Evolutionary conservation across 37 sponge, comb jelly and placozoan genomes (phyloP), one percentile per base, ranked within the genome.

Genomic region (Beroe ovata): DNA sequence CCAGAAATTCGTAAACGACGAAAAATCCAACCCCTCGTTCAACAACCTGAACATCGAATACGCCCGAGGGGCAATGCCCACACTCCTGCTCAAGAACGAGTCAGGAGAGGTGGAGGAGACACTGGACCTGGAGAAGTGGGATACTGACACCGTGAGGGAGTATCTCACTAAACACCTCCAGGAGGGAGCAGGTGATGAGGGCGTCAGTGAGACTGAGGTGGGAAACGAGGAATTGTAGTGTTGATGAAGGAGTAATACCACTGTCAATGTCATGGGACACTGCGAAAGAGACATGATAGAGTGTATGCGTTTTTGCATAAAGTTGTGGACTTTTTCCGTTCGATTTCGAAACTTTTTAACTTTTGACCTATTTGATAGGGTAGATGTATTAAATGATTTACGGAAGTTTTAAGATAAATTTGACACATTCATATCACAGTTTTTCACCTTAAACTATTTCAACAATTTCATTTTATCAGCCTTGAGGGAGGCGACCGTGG

Each of bases 1-100:
- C 19, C 84, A 77, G 84, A 35, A 30, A 77, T 77, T 77, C 28
- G 84, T 77, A n/a, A 77, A 37, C 22, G 84, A 77, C 16, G 84
- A 77, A 39, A 77, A 77, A 35, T 32, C 26, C 19, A 36, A 42
- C 22, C n/a, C 26, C 1, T 1, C 26, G 23, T 77, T 36, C 84
- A 26, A 33, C 16, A 77, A 77, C 28, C 84, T 77, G 28, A 36
- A 19, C 11, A 42, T 77, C 25, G 84, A 77, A 54, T 77, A 77
- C 28, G 84, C 84, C 4, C 42, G 84, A 16, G 84, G 84, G 4
- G 84, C 84, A 1, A 36, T 36, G 38, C 84, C 84, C 4, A 77
- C 84, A 11, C 84, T 77, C 25, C 26, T 77, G 22, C 84, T 77
- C 4, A 77, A 77, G 47, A 23, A 77, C 28, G 84, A 40, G 42